Evolutionary conservation across 2,888 invertebrate species (phyloP), one percentile per base, ranked within the genome.

Genomic region (Mylabris sibirica): DNA sequence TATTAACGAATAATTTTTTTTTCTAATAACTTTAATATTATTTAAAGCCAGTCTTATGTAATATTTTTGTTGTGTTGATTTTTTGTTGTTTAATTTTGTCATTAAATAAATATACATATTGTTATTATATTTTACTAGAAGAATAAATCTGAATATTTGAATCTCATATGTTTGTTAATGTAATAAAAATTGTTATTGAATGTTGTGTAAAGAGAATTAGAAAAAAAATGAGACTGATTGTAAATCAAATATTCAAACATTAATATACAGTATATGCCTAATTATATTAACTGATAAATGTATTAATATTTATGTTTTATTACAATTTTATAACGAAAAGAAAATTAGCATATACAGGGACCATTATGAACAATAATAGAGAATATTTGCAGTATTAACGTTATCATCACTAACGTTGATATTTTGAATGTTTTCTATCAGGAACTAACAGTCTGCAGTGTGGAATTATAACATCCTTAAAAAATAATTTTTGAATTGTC

Each of bases 171-270:
- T 49, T 68, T 68, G 68, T 68, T 68, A 35, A 38, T 60, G 14
- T 63, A 68, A 67, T 64, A 30, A 30, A 30, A 30, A 30, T 67
- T 67, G 64, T 63, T 70, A 65, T 9, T 49, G 20, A 70, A 65
- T 70, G 70, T 70, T 63, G 67, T 67, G 11, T 20, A 3, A 49
- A 20, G 5, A 49, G 17, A 6, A 49, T 4, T 49, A 49, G 9
- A 49, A 17, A 9, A 38, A 20, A 14, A 6, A 38, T 64, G 73
- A 73, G 73, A 73, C 73, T 73, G 73, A 73, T 60, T 72, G 73
- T 71, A 73, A 73, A 73, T 71, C 71, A 73, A 71, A 71, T 71
- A 66, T 68, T 66, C 66, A 70, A 68, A 70, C 60, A 68, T 66
- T 38, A 26, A 26, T 44, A 49, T 49, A 49, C 49, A 49, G 49